These are phyloP conservation scores for Globodera rostochiensis DNA, from an alignment of 1,140 invertebrate genomes.

Conservation along the genomic window DNA sequence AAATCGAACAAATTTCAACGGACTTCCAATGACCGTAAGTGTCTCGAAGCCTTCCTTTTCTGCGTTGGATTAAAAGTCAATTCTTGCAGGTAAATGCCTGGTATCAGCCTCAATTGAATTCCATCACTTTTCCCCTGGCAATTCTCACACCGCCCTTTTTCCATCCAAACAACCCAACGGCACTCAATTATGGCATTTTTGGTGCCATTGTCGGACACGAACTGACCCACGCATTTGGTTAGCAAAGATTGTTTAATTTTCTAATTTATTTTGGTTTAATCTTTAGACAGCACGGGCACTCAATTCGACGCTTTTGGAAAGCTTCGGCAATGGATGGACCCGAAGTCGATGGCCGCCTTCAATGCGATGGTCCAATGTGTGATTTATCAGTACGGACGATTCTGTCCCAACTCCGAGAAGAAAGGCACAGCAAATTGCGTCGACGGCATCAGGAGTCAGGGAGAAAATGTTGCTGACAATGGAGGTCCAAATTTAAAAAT, in stretches of 20 bases:
- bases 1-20: constrained; percentile 26
- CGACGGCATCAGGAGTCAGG: constrained; percentile 4
- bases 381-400: constrained; percentile 4
- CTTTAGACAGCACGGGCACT: neutral
- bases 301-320: constrained; percentile 16
- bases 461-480: constrained; percentile 22
- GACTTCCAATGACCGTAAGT: constrained; percentile 21
- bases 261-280: too few relatives aligned
- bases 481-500: neutral
- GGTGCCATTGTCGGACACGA: constrained; percentile 71
- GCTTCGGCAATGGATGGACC: constrained; percentile 12
- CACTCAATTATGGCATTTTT: constrained; percentile 66
- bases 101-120: constrained; percentile 30
- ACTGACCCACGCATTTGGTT: constrained; percentile 68
- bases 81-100: neutral
- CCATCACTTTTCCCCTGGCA: constrained; percentile 23
- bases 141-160: constrained; percentile 13
- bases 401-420: neutral
- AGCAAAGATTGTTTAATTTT: too few relatives aligned
- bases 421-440: neutral
- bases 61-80: too few relatives aligned
- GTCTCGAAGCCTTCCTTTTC: too few relatives aligned
- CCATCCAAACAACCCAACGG: neutral
- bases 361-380: neutral
- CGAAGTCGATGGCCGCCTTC: neutral